Evolutionary conservation across 2,797 vertebrate species (phyloP).

Genomic region (Enteromius thamalakanensis): DNA sequence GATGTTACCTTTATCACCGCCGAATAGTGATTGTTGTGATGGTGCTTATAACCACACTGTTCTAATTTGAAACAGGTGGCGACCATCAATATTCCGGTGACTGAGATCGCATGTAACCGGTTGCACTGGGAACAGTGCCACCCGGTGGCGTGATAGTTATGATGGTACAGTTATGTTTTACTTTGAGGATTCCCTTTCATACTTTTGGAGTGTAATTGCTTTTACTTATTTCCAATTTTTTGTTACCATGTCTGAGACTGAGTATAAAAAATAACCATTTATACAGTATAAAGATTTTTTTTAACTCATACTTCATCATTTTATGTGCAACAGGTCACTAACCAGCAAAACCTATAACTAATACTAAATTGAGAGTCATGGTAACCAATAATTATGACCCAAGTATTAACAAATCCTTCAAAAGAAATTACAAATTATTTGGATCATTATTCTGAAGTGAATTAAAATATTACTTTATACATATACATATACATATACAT

Average conservation of each 20-base stretch:
- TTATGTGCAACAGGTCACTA: background rate
- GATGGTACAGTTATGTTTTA: slow-evolving; percentile 57
- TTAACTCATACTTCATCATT: background rate
- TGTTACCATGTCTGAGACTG: background rate
- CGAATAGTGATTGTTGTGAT: too few species aligned
- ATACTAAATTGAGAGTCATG: background rate
- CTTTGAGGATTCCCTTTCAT: slow-evolving; percentile 64
- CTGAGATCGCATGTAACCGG: too few species aligned
- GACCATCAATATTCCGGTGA: too few species aligned
- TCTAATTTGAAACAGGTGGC: too few species aligned
- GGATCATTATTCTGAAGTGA: too few species aligned
- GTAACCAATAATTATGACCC: background rate
- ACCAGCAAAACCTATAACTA: background rate
- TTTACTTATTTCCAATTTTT: slow-evolving; percentile 49
- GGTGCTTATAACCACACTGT: too few species aligned
- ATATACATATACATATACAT: background rate
- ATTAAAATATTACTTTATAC: background rate
- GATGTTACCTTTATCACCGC: too few species aligned
- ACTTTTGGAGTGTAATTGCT: slow-evolving; percentile 51
- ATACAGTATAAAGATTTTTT: slow-evolving; percentile 8
- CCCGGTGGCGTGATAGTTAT: slow-evolving; percentile 50
- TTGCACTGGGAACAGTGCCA: too few species aligned
- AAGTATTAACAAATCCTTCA: background rate
- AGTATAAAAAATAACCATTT: slow-evolving; percentile 30
- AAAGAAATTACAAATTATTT: background rate